Percentiles rank a stretch among this genome's conserved stretches.
phyloP scores from a whole-genome alignment of 2,888 invertebrate species.

The Masnerella sp. region DNA sequence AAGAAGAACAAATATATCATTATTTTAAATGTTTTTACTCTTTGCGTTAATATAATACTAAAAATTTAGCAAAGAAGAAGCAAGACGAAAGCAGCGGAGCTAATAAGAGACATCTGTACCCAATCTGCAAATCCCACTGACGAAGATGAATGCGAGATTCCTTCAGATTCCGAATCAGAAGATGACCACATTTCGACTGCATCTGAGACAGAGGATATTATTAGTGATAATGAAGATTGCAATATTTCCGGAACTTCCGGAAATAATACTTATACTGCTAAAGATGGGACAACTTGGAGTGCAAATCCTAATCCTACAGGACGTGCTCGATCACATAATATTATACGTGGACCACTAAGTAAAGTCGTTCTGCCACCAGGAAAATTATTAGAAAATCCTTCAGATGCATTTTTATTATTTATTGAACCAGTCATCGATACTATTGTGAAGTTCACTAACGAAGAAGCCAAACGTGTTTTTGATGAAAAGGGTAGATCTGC shows the following conservation, averaged over 20 bases:
- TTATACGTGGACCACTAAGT: neutral
- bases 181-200: neutral
- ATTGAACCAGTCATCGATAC: slow-evolving; percentile 2
- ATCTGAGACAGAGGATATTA: neutral
- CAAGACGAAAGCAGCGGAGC: too few species aligned
- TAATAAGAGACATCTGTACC: too few species aligned
- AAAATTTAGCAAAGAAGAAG: too few species aligned
- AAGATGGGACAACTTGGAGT: neutral
- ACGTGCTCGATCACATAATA: neutral
- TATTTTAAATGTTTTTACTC: too few species aligned
- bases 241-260: neutral
- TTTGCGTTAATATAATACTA: too few species aligned
- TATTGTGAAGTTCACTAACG: slow-evolving; percentile 3
- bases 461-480: neutral
- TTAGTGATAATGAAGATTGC: neutral
- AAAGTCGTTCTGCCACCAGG: neutral
- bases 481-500: neutral
- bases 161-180: neutral
- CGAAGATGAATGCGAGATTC: neutral
- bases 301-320: neutral
- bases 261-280: neutral
- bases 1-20: too few species aligned
- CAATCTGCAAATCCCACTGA: too few species aligned
- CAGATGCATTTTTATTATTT: slow-evolving; percentile 5
- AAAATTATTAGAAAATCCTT: neutral